Evolutionary conservation across 2,113 vertebrate genomes (phyloP).

Genomic region (Xenus cinereus): DNA sequence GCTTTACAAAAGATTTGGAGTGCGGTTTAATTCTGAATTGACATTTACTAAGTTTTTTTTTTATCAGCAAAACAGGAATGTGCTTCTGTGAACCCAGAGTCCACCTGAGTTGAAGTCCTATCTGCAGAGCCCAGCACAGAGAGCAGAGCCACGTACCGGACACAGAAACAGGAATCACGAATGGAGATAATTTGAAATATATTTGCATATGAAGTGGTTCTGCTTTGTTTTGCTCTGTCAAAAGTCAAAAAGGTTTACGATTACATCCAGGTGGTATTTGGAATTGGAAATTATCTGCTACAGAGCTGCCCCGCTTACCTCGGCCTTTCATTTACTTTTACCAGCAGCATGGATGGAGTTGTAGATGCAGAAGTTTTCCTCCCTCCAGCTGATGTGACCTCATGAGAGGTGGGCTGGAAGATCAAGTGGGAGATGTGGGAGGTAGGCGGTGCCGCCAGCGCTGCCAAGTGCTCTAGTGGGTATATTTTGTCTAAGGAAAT

Average conservation of each 20-base stretch:
- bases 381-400: not conserved
- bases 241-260: not conserved
- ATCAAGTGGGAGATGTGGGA: not conserved
- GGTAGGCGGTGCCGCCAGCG: not conserved
- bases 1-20: not conserved
- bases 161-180: not conserved
- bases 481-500: not conserved
- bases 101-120: not conserved
- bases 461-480: not conserved
- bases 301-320: fast-evolving
- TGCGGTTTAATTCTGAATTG: slow-evolving; percentile 28
- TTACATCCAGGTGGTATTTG: not conserved
- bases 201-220: not conserved
- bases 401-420: not conserved
- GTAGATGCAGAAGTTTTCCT: not conserved
- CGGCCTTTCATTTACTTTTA: not conserved
- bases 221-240: not conserved
- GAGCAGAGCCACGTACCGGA: not conserved
- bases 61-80: slow-evolving; percentile 24
- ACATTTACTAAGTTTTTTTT: slow-evolving; percentile 18
- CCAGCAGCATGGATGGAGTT: not conserved
- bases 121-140: not conserved
- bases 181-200: not conserved
- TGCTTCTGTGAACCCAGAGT: not conserved
- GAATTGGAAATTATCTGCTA: not conserved